Base-by-base conservation (phyloP, 1,140 invertebrate species). In the Pogonus chalceus region DNA sequence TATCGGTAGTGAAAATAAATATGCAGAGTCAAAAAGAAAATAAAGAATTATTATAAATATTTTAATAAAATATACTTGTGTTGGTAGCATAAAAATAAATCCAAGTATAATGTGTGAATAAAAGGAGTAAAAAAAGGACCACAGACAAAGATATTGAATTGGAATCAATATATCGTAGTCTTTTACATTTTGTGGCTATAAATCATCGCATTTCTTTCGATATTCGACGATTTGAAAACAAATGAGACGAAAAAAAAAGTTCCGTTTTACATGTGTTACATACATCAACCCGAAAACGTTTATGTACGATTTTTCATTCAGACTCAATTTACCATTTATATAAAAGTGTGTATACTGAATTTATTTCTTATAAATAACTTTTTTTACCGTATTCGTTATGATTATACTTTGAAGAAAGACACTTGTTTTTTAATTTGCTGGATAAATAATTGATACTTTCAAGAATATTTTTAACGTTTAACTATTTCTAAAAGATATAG, bases 261-360 rank as follows among this genome's bases (percentile, higher is more conserved):
- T 4, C 37, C 37, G 37, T 43, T 43, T 43, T 43, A 9, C 37
- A 43, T 43, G 18, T 43, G 37, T 43, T 43, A 18, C 37, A 43
- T 31, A 31, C 14, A 14, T 31, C 26, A 31, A n/a, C n/a, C n/a
- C n/a, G n/a, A 14, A 14, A 31, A 7, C 4, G 26, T 31, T 31
- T 31, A 4, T 31, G 14, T 7, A 31, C 7, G 26, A 31, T 7
- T 14, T 31, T 14, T 14, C 7, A 14, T 31, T 14, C 26, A 14
- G 26, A 4, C 4, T 7, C 26, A 31, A 14, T 7, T 14, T 31
- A 14, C 14, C 4, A 31, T 14, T 4, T 31, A 7, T 4, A 4
- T 4, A 31, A 31, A 31, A 7, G 26, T 31, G 26, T 31, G 4
- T 31, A 7, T 7, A 31, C 14, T 4, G 4, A 7, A 7, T 14